Base-by-base conservation (phyloP, 2,113 vertebrate species). In the Thunnus maccoyii region DNA sequence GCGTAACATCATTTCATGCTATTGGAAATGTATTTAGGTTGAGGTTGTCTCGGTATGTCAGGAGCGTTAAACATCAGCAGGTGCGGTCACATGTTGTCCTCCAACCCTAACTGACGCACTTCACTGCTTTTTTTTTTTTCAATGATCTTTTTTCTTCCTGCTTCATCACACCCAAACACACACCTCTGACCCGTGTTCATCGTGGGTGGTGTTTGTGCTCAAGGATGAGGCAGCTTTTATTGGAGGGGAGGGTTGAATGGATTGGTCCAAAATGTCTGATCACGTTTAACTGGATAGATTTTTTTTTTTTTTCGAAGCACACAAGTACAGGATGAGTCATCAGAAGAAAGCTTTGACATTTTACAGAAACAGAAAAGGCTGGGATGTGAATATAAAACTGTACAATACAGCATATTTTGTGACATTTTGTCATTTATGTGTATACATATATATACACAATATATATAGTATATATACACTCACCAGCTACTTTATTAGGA, bases 291-390 rank as follows among this genome's bases (percentile, higher is more conserved):
- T 51, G 46, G 46, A 30, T 52, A 41, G 16, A 57, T 60, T 50
- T 30, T 16, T 50, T 30, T 16, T 52, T 16, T 14, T 60, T 51
- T 62, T 16, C 16, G 51, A 47, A 17, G 36, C 47, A 15, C 64
- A 75, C 44, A 15, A 58, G 66, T n/a, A 9, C 62, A 63, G 16
- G 48, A 71, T 86, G 84, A 88, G 78, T 88, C 89, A 88, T 80
- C 75, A 5, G 64, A 14, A 68, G 72, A 70, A 72, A 73, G 70
- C 41, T 71, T 27, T 75, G 78, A 85, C 61, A 82, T 84, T 79
- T 86, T 36, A 72, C 57, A 48, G 54, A 61, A 76, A 41, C n/a
- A 54, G 32, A 62, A 52, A 52, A 77, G 20, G 56, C n/a, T 47
- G 4, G 36, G 55, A 56, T 78, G 20, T 27, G 15, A 73, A 63